Evolutionary conservation across 2,888 invertebrate genomes (phyloP), one percentile per base, ranked within the genome.

Genomic region (Dendrolimus pini): DNA sequence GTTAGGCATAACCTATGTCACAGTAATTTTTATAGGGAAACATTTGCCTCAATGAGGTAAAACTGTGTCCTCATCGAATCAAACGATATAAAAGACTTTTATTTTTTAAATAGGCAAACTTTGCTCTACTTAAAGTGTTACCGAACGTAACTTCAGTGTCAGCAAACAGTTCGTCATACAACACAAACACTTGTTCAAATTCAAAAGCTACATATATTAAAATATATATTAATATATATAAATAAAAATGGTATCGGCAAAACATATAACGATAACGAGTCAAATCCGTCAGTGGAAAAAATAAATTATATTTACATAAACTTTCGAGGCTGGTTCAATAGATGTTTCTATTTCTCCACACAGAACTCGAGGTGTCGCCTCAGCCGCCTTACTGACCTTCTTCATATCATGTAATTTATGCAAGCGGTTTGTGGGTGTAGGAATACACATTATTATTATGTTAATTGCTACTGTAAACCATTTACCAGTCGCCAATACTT

Each of bases 391-490:
- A 12, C 64, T 75, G 74, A 73, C 74, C 74, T 71, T 66, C 62
- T 76, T 78, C 66, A 62, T 60, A 64, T 64, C 66, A 64, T 62
- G 59, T 68, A 66, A 61, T 67, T 47, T 47, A 65, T 59, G 60
- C 42, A 56, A 61, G 12, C 47, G 47, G 47, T 47, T 47, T 47
- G 47, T 47, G 12, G 30, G 6, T 53, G 47, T 52, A 18, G 7
- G 12, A 12, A 54, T 41, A 63, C 62, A 66, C 58, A 62, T 68
- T 64, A 67, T 70, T 70, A 70, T 73, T 67, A 74, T 69, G 71
- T 66, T 75, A 74, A 74, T 72, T 63, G 59, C 60, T 60, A 75
- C 73, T 68, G 69, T 61, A 65, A 71, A 77, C 73, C 73, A 76
- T 68, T 74, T 72, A 68, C 9, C 6, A 47, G 47, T 61, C 59